These are phyloP conservation scores for Alsophila aescularia DNA, from an alignment of 2,888 invertebrate genomes.

Conservation along the genomic window DNA sequence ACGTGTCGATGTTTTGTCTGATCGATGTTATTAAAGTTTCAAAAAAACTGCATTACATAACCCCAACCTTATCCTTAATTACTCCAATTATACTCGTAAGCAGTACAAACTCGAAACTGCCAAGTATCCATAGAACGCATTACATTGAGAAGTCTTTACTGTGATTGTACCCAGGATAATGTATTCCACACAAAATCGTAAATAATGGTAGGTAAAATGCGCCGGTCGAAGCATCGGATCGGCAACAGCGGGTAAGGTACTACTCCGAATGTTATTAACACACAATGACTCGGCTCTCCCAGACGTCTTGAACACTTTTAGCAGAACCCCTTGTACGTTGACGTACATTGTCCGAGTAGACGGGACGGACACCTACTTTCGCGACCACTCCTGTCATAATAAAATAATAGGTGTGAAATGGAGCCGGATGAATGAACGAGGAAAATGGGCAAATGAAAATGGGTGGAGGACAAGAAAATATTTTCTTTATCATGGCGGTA, in stretches of 20 bases:
- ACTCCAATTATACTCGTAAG: too few relatives aligned
- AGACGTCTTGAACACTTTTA: conserved; percentile 22
- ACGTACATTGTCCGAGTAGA: conserved; percentile 17
- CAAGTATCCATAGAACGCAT: too few relatives aligned
- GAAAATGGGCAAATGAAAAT: neutral
- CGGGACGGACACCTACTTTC: conserved; percentile 5
- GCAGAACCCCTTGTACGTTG: conserved; percentile 9
- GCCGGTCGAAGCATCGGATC: neutral
- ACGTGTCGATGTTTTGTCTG: neutral
- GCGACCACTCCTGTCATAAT: conserved; percentile 20
- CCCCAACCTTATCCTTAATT: too few relatives aligned
- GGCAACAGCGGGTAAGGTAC: conserved; percentile 6
- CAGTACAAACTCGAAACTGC: too few relatives aligned
- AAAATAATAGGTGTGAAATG: conserved; percentile 26
- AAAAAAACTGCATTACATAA: too few relatives aligned
- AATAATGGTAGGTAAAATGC: neutral
- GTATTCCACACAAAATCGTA: too few relatives aligned
- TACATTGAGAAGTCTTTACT: too few relatives aligned
- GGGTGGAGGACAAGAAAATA: neutral
- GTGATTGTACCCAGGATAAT: too few relatives aligned
- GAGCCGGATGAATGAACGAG: conserved; percentile 18
- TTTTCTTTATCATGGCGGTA: neutral
- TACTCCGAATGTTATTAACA: conserved; percentile 35
- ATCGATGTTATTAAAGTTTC: too few relatives aligned
- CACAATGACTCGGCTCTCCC: conserved; percentile 36